Base-by-base conservation (phyloP, 2,888 invertebrate species). In the Acleris laterana region DNA sequence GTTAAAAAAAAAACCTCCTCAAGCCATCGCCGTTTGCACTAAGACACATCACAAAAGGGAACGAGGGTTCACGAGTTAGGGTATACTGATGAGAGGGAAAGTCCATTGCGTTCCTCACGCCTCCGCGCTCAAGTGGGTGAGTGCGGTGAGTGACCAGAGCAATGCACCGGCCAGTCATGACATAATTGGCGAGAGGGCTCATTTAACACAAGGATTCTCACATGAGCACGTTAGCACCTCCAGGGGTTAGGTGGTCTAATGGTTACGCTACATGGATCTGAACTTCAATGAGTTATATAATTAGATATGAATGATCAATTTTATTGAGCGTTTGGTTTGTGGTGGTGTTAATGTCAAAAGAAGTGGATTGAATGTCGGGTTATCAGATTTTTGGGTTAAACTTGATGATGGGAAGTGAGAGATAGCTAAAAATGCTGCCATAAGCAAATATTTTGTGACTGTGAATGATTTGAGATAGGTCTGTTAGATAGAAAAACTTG, bases 51-150 rank as follows among this genome's bases (percentile, higher is more conserved):
- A 56, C 51, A 66, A 56, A 65, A 68, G 67, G 77, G 72, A 80
- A 80, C 77, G 80, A 77, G 79, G 79, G 63, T 77, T 78, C 77
- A 84, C 72, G 76, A 78, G 84, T 84, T 86, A 81, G 89, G 89
- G 84, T 79, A 82, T 83, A 81, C 80, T 86, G 84, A 85, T 79
- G 90, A 93, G 92, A 93, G 92, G 92, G 92, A 93, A 93, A 93
- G 92, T 91, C 84, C 77, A 86, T 84, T 84, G 84, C 84, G 86
- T 82, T 85, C 83, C 87, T 87, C 89, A 90, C 91, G 92, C 85
- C 83, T 88, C 81, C 75, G 73, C 85, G 91, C 86, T 81, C 87
- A 92, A 82, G 81, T 93, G 87, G 93, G 93, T 91, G 90, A 92
- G 86, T 89, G 85, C 86, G 90, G 90, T 85, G 83, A 86, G 81